phyloP scores from a whole-genome alignment of 2,888 invertebrate species.

The Drosophila flavopinicola region DNA sequence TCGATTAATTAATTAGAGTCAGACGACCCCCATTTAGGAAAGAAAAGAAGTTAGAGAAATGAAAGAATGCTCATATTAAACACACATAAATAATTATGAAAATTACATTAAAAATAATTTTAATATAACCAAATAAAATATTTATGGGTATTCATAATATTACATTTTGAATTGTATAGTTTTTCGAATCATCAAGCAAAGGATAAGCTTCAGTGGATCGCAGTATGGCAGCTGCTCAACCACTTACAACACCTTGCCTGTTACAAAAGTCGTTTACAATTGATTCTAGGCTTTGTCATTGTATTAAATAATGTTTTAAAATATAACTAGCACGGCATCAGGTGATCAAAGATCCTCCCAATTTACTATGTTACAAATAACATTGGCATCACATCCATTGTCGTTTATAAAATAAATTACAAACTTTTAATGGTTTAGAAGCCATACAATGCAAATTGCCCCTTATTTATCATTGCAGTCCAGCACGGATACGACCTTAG shows the following conservation, averaged over 20 bases:
- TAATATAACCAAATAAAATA: too few relatives aligned
- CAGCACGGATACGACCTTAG: constrained; percentile 44
- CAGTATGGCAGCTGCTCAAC: constrained; percentile 21
- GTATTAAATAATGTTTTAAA: constrained; percentile 33
- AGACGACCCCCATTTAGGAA: too few relatives aligned
- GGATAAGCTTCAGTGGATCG: constrained; percentile 25
- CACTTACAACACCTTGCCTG: constrained; percentile 23
- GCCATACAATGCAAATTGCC: constrained; percentile 47
- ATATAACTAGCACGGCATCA: constrained; percentile 35
- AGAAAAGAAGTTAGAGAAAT: too few relatives aligned
- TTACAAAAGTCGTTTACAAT: constrained; percentile 40
- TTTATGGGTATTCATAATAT: too few relatives aligned
- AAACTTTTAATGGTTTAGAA: constrained; percentile 47
- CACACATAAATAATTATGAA: too few relatives aligned
- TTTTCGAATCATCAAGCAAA: too few relatives aligned
- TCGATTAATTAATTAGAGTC: too few relatives aligned
- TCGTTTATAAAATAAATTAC: constrained; percentile 21
- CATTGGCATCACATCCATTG: constrained; percentile 45
- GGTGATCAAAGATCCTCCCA: constrained; percentile 30
- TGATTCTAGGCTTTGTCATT: constrained; percentile 31
- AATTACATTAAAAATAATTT: too few relatives aligned
- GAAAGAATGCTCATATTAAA: too few relatives aligned
- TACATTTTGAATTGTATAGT: too few relatives aligned
- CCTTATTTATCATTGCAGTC: constrained; percentile 54
- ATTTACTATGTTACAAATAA: constrained; percentile 38